A percentile compares a stretch with the other conserved stretches of the same genome.
Evolutionary conservation across 1,140 invertebrate species (phyloP).

Genomic region (Ylistrum balloti): DNA sequence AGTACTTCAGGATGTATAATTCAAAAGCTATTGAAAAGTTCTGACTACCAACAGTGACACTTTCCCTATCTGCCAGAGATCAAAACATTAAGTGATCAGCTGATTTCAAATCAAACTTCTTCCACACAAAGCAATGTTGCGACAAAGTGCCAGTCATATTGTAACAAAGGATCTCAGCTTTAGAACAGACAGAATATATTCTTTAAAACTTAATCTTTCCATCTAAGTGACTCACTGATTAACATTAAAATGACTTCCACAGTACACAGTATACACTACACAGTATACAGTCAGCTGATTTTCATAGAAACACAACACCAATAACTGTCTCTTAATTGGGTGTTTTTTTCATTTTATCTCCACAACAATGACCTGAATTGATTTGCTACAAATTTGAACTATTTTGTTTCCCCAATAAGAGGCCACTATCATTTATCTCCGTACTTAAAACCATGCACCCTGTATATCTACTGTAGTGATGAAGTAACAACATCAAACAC

Average conservation of each 20-base stretch:
- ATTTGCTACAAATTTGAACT: too few species aligned
- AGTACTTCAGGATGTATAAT: neutral
- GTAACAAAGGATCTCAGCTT: neutral
- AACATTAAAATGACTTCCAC: neutral
- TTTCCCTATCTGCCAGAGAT: neutral
- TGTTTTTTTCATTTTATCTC: neutral
- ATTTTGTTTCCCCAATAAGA: too few species aligned
- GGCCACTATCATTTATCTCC: too few species aligned
- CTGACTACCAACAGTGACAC: neutral
- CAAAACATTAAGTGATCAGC: neutral
- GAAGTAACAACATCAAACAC: too few species aligned
- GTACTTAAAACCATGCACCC: too few species aligned
- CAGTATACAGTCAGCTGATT: neutral
- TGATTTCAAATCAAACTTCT: too few species aligned
- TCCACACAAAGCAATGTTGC: too few species aligned
- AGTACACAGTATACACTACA: neutral
- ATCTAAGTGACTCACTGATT: neutral
- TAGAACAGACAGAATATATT: neutral
- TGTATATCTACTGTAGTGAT: too few species aligned
- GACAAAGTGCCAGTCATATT: neutral
- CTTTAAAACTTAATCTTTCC: neutral
- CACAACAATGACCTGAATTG: neutral
- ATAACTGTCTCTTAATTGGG: neutral
- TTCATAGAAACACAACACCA: neutral
- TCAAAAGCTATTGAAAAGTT: conserved; percentile 1